These are phyloP conservation scores for Halyomorpha halys DNA, from an alignment of 1,140 invertebrate species.

Conservation along the genomic window DNA sequence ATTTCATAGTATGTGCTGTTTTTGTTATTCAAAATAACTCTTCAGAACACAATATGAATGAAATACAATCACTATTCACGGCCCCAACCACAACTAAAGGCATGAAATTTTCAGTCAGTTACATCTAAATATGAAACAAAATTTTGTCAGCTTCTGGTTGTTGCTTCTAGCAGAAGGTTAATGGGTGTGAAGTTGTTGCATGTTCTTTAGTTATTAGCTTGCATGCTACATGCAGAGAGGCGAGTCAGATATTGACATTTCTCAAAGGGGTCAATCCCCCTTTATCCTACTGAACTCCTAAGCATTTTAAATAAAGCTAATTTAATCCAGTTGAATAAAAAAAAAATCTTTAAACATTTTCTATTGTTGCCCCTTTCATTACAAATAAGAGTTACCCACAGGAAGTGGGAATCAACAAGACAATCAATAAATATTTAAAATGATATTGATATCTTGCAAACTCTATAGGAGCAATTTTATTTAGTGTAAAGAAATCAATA, in stretches of 20 bases:
- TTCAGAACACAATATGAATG: too few species aligned
- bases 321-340: too few species aligned
- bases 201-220: slow-evolving; percentile 5
- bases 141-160: background rate
- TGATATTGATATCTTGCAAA: background rate
- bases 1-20: too few species aligned
- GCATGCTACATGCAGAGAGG: slow-evolving; percentile 1
- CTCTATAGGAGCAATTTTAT: background rate
- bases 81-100: too few species aligned
- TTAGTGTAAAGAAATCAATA: too few species aligned
- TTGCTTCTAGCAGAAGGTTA: background rate
- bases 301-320: too few species aligned
- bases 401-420: background rate
- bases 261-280: background rate
- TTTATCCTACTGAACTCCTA: background rate
- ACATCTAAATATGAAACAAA: too few species aligned
- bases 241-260: background rate
- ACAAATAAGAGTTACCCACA: background rate
- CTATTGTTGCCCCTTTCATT: too few species aligned
- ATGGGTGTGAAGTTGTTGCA: slow-evolving; percentile 7
- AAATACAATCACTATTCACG: too few species aligned
- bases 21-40: too few species aligned
- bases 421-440: background rate
- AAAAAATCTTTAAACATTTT: too few species aligned
- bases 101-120: too few species aligned